Base-by-base conservation (phyloP, 2,797 vertebrate species). In the Poliocrania exsul region DNA sequence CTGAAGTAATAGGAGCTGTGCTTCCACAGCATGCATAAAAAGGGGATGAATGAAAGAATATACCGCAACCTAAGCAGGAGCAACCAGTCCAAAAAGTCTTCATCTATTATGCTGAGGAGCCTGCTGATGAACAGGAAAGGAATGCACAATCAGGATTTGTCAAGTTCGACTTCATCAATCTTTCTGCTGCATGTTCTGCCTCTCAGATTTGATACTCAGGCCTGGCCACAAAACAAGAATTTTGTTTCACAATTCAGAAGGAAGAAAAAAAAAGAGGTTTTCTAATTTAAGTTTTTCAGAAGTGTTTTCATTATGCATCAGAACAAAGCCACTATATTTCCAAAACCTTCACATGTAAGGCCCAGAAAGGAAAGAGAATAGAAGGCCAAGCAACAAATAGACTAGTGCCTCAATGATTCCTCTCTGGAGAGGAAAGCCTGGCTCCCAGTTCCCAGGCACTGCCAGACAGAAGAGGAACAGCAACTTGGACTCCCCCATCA, bases 71-170 rank as follows among this genome's bases (percentile, higher is more conserved):
- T 88, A 62, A 70, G 74, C 81, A 81, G 37, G 10, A 92, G 46
- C 49, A 57, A 49, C 37, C 53, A 56, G 71, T 90, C 90, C 90
- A 93, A 49, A 67, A 96, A 95, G 50, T 66, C 78, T 75, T 92
- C 57, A 50, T 86, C 81, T 96, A 16, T 85, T 92, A 96, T 66
- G 67, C 33, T 93, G 57, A 92, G 69, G 78, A 94, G 69, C 31
- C 47, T 93, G 73, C 71, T 95, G 94, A 94, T 31, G 49, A 95
- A 94, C 0, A 2, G 47, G 44, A 87, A 95, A 96, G 93, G 96
- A 96, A 96, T 91, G 87, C 44, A 56, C 74, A 87, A 81, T 95
- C 94, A 93, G 73, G 75, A 96, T 95, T 97, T 81, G 86, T 96
- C 91, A 86, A 88, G 90, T 93, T 81, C 54, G 70, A 97, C 64